Evolutionary conservation across 2,888 invertebrate species (phyloP), one percentile per base, ranked within the genome.

Genomic region (Polietes domitor): DNA sequence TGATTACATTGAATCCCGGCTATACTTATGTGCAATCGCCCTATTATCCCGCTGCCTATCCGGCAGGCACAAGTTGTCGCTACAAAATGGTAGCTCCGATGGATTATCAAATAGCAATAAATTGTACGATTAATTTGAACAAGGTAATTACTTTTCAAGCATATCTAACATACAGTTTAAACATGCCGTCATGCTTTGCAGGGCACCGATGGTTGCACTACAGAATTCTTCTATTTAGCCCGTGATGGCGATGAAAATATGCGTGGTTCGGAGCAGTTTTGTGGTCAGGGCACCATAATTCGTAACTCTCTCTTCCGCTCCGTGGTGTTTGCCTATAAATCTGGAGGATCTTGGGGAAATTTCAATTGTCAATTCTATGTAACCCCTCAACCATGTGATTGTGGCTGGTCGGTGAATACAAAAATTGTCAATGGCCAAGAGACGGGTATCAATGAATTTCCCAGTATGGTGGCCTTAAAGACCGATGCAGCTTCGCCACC

Each of bases 361-460:
- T 92, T 92, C 65, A 78, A 10, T 1, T 92, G 92, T 77, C 58
- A 61, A 0, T 10, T 91, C 9, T 83, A 74, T 17, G 85, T 84
- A 0, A 7, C 50, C 4, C 87, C 82, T 0, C 90, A 91, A 65
- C 75, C 79, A 1, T 92, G 92, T 80, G 89, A 89, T 65, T 92
- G 92, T 32, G 92, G 92, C 53, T 92, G 92, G 92, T 88, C 89
- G 0, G 86, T 87, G 12, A 88, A 80, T 15, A 89, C 91, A 0
- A 92, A 93, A 83, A 94, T 95, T 82, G 93, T 94, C 0, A 94
- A 94, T 37, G 95, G 95, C 0, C 77, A 87, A 1, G 91, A 93
- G 61, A 93, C 94, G 0, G 91, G 91, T 0, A 87, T 93, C 0
- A 94, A 94, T 86, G 95, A 95, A 87, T 95, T 90, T 88, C 94